Evolutionary conservation across 2,797 vertebrate species (phyloP).

Genomic region (Leuciscus waleckii): DNA sequence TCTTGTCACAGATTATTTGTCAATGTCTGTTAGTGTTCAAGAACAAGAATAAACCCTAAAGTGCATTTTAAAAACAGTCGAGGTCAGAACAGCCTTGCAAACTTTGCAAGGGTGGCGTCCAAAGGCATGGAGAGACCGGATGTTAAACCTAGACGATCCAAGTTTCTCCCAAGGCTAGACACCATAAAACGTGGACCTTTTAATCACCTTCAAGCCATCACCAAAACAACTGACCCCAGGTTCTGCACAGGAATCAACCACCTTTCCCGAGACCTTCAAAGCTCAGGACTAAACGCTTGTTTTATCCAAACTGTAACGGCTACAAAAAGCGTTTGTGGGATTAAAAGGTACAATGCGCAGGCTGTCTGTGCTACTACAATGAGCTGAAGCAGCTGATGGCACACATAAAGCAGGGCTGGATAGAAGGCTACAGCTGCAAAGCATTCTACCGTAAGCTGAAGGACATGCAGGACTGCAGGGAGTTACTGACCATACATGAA

Average conservation of each 20-base stretch:
- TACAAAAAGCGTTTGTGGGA: slow-evolving; percentile 46
- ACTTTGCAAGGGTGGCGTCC: slow-evolving; percentile 14
- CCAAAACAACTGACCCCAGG: background rate
- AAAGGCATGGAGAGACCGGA: slow-evolving; percentile 13
- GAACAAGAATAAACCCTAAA: slow-evolving; percentile 12
- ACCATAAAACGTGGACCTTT: background rate
- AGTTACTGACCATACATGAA: background rate
- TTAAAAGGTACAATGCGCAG: slow-evolving; percentile 54
- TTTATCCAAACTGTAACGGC: slow-evolving; percentile 52
- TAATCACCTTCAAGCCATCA: background rate
- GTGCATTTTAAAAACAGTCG: slow-evolving; percentile 19
- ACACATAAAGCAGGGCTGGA: slow-evolving; percentile 50
- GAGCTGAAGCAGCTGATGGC: slow-evolving; percentile 34
- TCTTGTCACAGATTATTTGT: slow-evolving; percentile 16
- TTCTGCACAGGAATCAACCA: slow-evolving; percentile 8
- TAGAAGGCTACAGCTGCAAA: slow-evolving; percentile 51
- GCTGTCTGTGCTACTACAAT: slow-evolving; percentile 47
- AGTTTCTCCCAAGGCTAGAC: slow-evolving; percentile 6
- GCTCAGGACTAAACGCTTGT: background rate
- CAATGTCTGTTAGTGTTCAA: slow-evolving; percentile 25
- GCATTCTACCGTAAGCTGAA: slow-evolving; percentile 52
- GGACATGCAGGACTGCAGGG: slow-evolving; percentile 29
- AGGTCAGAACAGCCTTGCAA: slow-evolving; percentile 9
- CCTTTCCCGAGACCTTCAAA: slow-evolving; percentile 23
- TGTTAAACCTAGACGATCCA: background rate